Evolutionary conservation across 2,888 invertebrate species (phyloP), one percentile per base, ranked within the genome.

Genomic region (Eupithecia dodoneata): DNA sequence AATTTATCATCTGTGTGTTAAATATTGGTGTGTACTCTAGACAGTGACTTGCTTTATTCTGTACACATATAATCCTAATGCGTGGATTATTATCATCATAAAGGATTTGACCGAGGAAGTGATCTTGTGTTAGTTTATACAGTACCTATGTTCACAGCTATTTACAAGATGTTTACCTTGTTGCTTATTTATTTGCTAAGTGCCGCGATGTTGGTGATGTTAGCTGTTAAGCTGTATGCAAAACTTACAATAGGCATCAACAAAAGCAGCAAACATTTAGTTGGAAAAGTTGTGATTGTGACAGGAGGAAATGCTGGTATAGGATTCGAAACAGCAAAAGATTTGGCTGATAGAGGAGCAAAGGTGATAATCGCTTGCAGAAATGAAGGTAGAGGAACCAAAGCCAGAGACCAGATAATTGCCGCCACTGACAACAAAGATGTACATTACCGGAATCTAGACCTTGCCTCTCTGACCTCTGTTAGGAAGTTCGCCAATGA

Each of bases 231-330:
- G 74, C 41, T 55, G 15, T 81, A 77, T n/a, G 15, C 69, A 9
- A 71, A 74, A 47, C 44, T 79, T n/a, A 81, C 76, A 55, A 41
- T 52, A 10, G 92, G 91, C 71, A 83, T 88, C 63, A 89, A 88
- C 77, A 89, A 82, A 79, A 86, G 86, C 74, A 91, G 88, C 75
- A 88, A 82, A 77, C 91, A 92, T 84, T 84, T 98, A 96, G 95
- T 97, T 71, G 98, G 98, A 4, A 98, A 98, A 94, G 97, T 97
- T 4, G 97, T 97, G n/a, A 95, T 98, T 73, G 96, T 98, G 55
- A 98, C 98, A 13, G 98, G 98, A 42, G 97, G 97, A 72, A 98
- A 97, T 82, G 96, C 97, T 81, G 98, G 98, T 9, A 97, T 98
- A 84, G 98, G 98, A 65, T 97, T 96, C 85, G 97, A 97, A 87